Conservation (phyloP, 2,888 invertebrate genomes). For the Agrochola lota region DNA sequence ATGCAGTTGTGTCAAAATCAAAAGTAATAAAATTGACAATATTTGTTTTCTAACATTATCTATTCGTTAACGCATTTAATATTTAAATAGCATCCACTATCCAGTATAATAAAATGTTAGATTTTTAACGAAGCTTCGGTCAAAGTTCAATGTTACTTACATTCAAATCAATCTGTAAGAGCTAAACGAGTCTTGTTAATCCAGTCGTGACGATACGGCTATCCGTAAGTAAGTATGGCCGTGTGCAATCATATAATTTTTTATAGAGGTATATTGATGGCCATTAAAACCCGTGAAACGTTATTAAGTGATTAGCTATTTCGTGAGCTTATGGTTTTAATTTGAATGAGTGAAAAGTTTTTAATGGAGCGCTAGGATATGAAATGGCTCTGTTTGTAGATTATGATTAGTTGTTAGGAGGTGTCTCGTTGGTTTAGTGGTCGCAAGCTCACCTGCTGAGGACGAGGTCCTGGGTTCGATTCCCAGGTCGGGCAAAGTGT, state of each 20-base stretch:
- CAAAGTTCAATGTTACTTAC: conserved; percentile 66
- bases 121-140: conserved; percentile 57
- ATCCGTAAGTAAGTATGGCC: conserved; percentile 28
- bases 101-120: conserved; percentile 38
- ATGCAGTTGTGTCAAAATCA: conserved; percentile 19
- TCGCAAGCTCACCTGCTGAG: neutral
- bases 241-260: conserved; percentile 44
- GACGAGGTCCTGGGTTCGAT: neutral
- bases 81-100: conserved; percentile 23
- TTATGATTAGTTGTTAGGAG: neutral
- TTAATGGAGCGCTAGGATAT: conserved; percentile 9
- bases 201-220: conserved; percentile 45
- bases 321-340: conserved; percentile 37
- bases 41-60: conserved; percentile 37
- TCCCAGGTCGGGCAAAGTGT: neutral
- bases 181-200: conserved; percentile 53
- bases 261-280: conserved; percentile 29
- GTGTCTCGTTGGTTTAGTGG: neutral
- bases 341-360: conserved; percentile 31
- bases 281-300: conserved; percentile 29
- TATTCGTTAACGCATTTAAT: conserved; percentile 29
- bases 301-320: conserved; percentile 52
- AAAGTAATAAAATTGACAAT: conserved; percentile 15
- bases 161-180: conserved; percentile 46
- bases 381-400: neutral